Conservation (phyloP, 2,113 vertebrate species). For the Campylorhamphus procurvoides region DNA sequence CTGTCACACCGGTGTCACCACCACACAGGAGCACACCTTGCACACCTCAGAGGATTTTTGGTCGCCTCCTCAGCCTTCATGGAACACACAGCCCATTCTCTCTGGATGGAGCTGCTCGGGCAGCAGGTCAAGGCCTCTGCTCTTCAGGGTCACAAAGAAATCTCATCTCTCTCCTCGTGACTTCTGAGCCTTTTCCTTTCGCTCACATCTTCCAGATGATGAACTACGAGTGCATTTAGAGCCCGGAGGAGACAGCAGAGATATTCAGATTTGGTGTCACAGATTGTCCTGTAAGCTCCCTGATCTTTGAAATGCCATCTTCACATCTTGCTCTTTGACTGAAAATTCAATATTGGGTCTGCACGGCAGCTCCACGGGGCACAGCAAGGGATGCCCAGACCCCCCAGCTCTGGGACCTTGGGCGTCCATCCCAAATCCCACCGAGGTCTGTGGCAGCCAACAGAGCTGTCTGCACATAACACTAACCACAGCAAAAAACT, state of each 20-base stretch:
- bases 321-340: not conserved
- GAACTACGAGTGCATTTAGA: not conserved
- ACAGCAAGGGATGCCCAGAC: not conserved
- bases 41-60: not conserved
- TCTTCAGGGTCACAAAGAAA: not conserved
- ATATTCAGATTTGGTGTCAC: not conserved
- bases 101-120: not conserved
- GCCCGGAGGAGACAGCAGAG: not conserved
- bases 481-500: not conserved
- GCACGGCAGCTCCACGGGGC: not conserved
- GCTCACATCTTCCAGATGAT: not conserved
- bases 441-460: not conserved
- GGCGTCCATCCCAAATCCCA: not conserved
- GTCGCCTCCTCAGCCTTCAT: not conserved
- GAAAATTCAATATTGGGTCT: not conserved
- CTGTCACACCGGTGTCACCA: not conserved
- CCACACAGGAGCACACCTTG: not conserved
- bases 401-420: not conserved
- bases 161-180: not conserved
- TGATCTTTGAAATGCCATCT: constrained; percentile 8
- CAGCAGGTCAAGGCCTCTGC: not conserved
- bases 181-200: not conserved
- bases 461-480: not conserved
- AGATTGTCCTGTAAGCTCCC: not conserved
- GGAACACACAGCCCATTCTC: not conserved